Evolutionary conservation across 2,888 invertebrate genomes (phyloP).

Genomic region (Bugulina stolonifera): DNA sequence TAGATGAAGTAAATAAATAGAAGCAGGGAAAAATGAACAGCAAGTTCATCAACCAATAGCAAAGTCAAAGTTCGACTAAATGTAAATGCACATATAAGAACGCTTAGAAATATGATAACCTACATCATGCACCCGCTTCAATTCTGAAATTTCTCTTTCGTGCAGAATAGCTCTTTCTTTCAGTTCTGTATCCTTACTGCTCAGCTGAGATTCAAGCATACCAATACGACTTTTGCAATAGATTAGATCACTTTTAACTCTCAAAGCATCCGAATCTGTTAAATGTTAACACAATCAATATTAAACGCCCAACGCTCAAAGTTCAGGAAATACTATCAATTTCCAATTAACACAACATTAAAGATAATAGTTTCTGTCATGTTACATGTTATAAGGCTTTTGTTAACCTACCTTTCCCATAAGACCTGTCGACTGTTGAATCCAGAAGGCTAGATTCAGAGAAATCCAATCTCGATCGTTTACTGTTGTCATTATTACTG

Average conservation of each 20-base stretch:
- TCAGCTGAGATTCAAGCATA: conserved; percentile 1
- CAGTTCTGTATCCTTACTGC: background rate
- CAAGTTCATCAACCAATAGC: too few relatives aligned
- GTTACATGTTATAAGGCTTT: too few relatives aligned
- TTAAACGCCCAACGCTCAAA: too few relatives aligned
- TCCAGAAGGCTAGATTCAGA: background rate
- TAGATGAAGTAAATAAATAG: too few relatives aligned
- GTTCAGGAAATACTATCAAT: too few relatives aligned
- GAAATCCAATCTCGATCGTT: background rate
- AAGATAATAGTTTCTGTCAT: too few relatives aligned
- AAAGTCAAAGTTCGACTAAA: too few relatives aligned
- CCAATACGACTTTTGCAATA: conserved; percentile 17
- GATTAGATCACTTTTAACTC: background rate
- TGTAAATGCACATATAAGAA: too few relatives aligned
- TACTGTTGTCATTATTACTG: conserved; percentile 29
- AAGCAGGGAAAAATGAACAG: too few relatives aligned
- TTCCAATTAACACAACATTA: too few relatives aligned
- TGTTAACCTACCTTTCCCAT: background rate
- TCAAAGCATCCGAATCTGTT: background rate
- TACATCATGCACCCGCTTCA: conserved; percentile 9
- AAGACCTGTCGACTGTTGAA: background rate
- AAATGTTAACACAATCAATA: background rate
- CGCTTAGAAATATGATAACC: too few relatives aligned
- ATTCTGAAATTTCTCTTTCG: conserved; percentile 8
- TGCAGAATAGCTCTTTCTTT: background rate